phyloP scores from a whole-genome alignment of 1,140 invertebrate genomes.

The Diachasma alloeum region DNA sequence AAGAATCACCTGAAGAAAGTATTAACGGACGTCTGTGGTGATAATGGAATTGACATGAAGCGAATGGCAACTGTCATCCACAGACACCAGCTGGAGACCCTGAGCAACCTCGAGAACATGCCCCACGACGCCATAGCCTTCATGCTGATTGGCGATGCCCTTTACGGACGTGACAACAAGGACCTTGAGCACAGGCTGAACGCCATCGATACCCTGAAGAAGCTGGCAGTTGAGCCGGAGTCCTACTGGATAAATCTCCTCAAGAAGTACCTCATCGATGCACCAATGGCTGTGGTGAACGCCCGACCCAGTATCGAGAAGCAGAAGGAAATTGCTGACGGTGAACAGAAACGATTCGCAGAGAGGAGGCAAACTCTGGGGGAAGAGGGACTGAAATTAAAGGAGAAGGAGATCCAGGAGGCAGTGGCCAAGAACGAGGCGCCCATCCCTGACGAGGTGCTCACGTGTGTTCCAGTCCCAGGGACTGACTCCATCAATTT shows the following conservation, averaged over 20 bases:
- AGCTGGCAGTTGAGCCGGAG: slow-evolving; percentile 70
- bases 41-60: slow-evolving; percentile 76
- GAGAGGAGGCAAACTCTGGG: slow-evolving; percentile 73
- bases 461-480: slow-evolving; percentile 77
- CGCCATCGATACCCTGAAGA: slow-evolving; percentile 71
- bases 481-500: slow-evolving; percentile 74
- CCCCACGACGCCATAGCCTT: slow-evolving; percentile 80
- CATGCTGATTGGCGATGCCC: slow-evolving; percentile 80
- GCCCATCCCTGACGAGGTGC: slow-evolving; percentile 71
- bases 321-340: slow-evolving; percentile 69
- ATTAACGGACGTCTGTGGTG: slow-evolving; percentile 64
- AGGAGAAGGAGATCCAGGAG: slow-evolving; percentile 69
- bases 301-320: slow-evolving; percentile 69
- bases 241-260: slow-evolving; percentile 79
- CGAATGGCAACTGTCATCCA: slow-evolving; percentile 77
- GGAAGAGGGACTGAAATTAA: slow-evolving; percentile 72
- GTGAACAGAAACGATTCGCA: slow-evolving; percentile 74
- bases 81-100: slow-evolving; percentile 75
- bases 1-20: slow-evolving; percentile 70
- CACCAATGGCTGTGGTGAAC: slow-evolving; percentile 64
- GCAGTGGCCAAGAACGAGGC: slow-evolving; percentile 81
- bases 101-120: slow-evolving; percentile 77
- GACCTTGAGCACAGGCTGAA: slow-evolving; percentile 78
- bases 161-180: slow-evolving; percentile 77
- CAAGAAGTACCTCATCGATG: slow-evolving; percentile 75